Evolutionary conservation across 2,797 vertebrate genomes (phyloP).

Genomic region (Sorex maritimensis): DNA sequence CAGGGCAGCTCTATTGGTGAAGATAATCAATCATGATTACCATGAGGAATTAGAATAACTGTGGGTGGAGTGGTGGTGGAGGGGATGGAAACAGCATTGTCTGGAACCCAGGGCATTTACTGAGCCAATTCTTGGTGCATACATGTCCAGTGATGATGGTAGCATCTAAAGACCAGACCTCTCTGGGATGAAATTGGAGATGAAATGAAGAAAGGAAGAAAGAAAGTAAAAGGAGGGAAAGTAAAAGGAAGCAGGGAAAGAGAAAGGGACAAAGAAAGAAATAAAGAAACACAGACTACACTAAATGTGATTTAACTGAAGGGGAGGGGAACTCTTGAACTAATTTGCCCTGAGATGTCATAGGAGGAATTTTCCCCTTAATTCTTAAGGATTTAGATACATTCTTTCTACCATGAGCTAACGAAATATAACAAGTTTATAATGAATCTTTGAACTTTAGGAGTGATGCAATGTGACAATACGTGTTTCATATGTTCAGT

Average conservation of each 20-base stretch:
- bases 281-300: not conserved
- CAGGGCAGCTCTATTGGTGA: too few species aligned
- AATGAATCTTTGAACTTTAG: not conserved
- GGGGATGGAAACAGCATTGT: too few species aligned
- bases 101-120: too few species aligned
- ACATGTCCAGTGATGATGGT: too few species aligned
- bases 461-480: not conserved
- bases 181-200: not conserved
- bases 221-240: not conserved
- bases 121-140: too few species aligned
- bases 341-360: not conserved
- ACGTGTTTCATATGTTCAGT: not conserved
- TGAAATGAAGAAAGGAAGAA: not conserved
- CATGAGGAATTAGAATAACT: too few species aligned
- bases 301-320: not conserved
- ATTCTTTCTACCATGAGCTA: not conserved
- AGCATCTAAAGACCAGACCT: not conserved
- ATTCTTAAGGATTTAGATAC: not conserved
- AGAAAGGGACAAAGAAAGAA: too few species aligned
- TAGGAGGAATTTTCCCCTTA: not conserved
- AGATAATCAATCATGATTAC: too few species aligned
- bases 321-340: not conserved
- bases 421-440: not conserved
- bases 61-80: too few species aligned
- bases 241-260: too few species aligned